Evolutionary conservation across 2,888 invertebrate genomes (phyloP), one percentile per base, ranked within the genome.

Genomic region (Orthosia gothica): DNA sequence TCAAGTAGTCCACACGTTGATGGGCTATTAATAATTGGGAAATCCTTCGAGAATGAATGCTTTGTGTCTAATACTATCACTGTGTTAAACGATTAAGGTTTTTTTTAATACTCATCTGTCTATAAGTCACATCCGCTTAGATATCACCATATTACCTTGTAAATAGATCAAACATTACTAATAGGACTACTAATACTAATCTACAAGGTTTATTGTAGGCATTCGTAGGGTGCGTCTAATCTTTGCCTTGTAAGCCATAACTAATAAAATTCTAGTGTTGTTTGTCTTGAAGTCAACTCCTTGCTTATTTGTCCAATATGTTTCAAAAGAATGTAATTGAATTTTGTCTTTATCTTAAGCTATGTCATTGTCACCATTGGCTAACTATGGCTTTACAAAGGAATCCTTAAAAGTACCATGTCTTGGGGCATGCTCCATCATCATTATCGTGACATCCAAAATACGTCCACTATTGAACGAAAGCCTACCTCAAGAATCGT

Each of bases 121-220:
- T 66, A 49, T 57, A 79, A 71, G 68, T 63, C 68, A 83, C 23
- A 83, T 82, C 83, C 82, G 83, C 72, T 63, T 66, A 23, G 23
- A 61, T 82, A 82, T 81, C 83, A 75, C 45, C 13, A 26, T 15
- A 71, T 75, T 55, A 66, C 80, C 83, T 82, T 83, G 83, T 79
- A 66, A 75, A 70, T 69, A 71, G 65, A 83, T 79, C 76, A 79
- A 82, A 83, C 49, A 82, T 83, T 83, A 82, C 55, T 76, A 76
- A 76, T 80, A 70, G 40, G 55, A 67, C 23, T 12, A 57, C 52
- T 45, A 61, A 45, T 9, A 61, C 45, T 80, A 76, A 83, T 80
- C 72, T 80, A 64, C 76, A 83, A 83, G 75, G 69, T 69, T 68
- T 74, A 73, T 67, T 71, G 65, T 70, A 58, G 12, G 26, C 23